Evolutionary conservation across 2,113 vertebrate species (phyloP), one percentile per base, ranked within the genome.

Genomic region (Channa argus): DNA sequence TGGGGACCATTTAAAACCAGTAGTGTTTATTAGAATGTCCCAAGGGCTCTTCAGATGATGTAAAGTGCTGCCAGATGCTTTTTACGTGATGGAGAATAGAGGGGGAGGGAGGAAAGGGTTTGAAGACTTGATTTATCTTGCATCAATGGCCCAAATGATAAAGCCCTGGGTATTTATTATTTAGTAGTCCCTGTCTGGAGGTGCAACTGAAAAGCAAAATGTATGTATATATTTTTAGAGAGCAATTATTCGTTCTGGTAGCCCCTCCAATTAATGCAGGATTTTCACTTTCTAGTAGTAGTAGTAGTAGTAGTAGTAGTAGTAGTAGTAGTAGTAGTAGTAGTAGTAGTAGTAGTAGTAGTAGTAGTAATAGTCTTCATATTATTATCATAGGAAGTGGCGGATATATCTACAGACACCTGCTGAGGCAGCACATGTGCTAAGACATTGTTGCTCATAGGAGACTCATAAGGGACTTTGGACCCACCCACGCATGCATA

Each of bases 1-100:
- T 38, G 82, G 82, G 63, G 83, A 83, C 64, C 77, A 59, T 86
- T 91, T 86, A 78, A 85, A 87, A 82, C 51, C 79, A 71, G 59
- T 6, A 50, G 45, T 33, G 37, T 88, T 87, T 87, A 88, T 89
- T 82, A 73, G 15, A 74, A 77, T 47, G 59, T 62, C 80, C 66
- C 64, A 7, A 39, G 49, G 55, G 83, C 52, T 63, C 72, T 80
- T 82, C n/a, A 79, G 33, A 67, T 66, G 60, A 78, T 76, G 61
- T 84, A 60, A 75, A 68, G 75, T 3, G 6, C 59, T 82, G 74
- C 61, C 64, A 64, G 66, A 53, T 71, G 37, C 63, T 78, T 49
- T 24, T 43, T 79, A 69, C 37, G 63, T 63, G 71, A 82, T 61
- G 63, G 71, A 71, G 54, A 52, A 8, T 55, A 41, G 45, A 68